These are phyloP conservation scores for Myiagra hebetior DNA, from an alignment of 2,113 vertebrate genomes.

Conservation along the genomic window DNA sequence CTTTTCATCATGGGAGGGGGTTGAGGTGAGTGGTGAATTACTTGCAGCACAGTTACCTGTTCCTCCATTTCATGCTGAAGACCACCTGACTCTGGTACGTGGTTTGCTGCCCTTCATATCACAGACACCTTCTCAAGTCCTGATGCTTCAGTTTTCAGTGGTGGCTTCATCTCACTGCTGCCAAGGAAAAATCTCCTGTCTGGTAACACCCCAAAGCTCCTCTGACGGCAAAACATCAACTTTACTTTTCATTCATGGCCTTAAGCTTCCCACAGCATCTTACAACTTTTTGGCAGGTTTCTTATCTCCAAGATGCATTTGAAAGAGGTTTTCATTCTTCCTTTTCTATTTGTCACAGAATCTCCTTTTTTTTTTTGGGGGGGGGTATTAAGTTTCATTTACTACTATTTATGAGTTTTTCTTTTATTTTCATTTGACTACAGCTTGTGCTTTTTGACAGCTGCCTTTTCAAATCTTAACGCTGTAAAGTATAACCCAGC, in stretches of 20 bases:
- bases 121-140: accelerated
- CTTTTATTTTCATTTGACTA: background rate
- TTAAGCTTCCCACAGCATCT: background rate
- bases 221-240: background rate
- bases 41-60: background rate
- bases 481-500: background rate
- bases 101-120: background rate
- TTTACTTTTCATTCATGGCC: background rate
- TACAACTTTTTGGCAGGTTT: background rate
- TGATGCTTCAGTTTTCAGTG: background rate
- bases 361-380: background rate
- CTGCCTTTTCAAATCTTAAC: background rate
- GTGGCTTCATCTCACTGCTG: background rate
- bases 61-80: background rate
- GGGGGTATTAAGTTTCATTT: background rate
- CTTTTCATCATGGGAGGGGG: accelerated
- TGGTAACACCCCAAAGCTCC: background rate
- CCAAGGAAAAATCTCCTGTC: background rate
- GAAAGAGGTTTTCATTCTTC: background rate
- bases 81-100: background rate
- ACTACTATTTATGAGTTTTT: background rate
- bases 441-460: background rate
- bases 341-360: background rate
- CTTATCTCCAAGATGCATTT: background rate
- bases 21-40: background rate